Percentiles rank a stretch among this genome's conserved stretches.
phyloP scores from a whole-genome alignment of 2,113 vertebrate species.

The Tupaia tana region DNA sequence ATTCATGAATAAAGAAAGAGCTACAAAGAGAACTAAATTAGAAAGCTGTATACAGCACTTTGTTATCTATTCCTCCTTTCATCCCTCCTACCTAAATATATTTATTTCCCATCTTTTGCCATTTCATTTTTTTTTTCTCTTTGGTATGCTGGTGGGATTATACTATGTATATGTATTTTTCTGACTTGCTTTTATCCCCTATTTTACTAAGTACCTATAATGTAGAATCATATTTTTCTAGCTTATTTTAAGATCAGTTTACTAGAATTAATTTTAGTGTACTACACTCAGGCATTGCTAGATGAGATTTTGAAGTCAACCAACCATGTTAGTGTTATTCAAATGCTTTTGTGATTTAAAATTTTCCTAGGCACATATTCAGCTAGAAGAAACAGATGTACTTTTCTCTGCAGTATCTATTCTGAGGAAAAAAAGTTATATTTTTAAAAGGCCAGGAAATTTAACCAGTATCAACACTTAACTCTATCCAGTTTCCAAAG shows the following conservation, averaged over 20 bases:
- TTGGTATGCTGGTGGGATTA: neutral
- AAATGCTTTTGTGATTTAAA: neutral
- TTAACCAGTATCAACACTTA: neutral
- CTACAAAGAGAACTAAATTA: too few species aligned
- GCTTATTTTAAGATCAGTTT: neutral
- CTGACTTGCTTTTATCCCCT: neutral
- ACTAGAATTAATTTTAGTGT: neutral
- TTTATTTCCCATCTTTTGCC: neutral
- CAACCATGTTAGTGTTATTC: neutral
- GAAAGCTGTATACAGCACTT: neutral
- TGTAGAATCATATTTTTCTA: neutral
- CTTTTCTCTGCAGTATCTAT: neutral
- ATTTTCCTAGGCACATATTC: neutral
- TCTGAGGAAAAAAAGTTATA: neutral
- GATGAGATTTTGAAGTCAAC: slow-evolving; percentile 22
- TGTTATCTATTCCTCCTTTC: neutral
- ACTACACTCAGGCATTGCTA: neutral
- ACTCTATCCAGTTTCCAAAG: neutral
- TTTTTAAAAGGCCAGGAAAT: slow-evolving; percentile 5
- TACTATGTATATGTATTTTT: neutral
- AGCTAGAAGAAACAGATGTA: neutral
- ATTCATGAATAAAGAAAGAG: too few species aligned
- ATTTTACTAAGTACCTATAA: slow-evolving; percentile 20
- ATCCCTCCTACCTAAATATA: neutral
- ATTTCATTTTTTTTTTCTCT: slow-evolving; percentile 19